These are phyloP conservation scores for Oxyteleia sp. DNA, from an alignment of 2,888 invertebrate genomes.

Conservation along the genomic window DNA sequence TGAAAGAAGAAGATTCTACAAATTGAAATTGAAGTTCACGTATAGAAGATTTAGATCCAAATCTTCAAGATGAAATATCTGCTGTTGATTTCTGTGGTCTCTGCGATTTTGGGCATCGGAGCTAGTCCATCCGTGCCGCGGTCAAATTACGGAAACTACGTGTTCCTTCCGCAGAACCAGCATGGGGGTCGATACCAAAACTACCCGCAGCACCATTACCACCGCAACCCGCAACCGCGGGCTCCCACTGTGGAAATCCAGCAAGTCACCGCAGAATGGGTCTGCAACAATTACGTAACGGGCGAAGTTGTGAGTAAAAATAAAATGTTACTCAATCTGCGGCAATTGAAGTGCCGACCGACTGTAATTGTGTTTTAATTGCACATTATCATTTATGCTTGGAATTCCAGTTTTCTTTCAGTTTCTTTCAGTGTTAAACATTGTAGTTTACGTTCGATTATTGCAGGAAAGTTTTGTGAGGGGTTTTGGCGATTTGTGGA, in stretches of 20 bases:
- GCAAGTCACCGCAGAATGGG: slow-evolving; percentile 69
- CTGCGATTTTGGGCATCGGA: too few species aligned
- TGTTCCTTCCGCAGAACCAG: slow-evolving; percentile 2
- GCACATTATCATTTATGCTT: background rate
- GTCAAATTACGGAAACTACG: slow-evolving; percentile 5
- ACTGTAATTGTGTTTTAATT: slow-evolving; percentile 4
- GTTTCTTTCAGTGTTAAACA: too few species aligned
- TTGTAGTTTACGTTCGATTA: background rate
- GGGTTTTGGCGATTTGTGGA: too few species aligned
- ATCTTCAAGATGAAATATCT: too few species aligned
- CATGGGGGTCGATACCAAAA: slow-evolving; percentile 1
- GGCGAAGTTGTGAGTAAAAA: slow-evolving; percentile 63
- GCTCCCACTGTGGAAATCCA: slow-evolving; percentile 65
- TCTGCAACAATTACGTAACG: slow-evolving; percentile 70
- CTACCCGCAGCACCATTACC: slow-evolving; percentile 16
- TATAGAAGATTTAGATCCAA: too few species aligned
- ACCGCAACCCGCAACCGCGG: slow-evolving; percentile 23
- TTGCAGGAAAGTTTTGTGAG: slow-evolving; percentile 4
- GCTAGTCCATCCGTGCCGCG: background rate
- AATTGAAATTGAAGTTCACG: too few species aligned
- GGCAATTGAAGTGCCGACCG: slow-evolving; percentile 24
- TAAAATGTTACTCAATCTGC: slow-evolving; percentile 19
- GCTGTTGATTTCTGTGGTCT: too few species aligned
- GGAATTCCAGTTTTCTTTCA: background rate
- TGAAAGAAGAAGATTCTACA: too few species aligned